Base-by-base conservation (phyloP, 2,888 invertebrate species). In the Plusia festucae region DNA sequence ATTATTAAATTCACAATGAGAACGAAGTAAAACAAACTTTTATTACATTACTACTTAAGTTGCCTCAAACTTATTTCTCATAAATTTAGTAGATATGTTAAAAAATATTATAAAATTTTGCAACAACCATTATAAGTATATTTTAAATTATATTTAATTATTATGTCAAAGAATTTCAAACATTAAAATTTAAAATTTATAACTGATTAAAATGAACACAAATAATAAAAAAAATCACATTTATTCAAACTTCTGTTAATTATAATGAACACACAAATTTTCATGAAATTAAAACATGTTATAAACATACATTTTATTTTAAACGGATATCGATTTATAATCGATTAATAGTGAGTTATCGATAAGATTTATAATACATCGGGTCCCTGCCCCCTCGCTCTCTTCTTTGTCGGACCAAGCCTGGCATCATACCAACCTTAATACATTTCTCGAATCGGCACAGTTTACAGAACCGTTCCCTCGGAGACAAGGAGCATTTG, bases 371-470 rank as follows among this genome's bases (percentile, higher is more conserved):
- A 5, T 22, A 20, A 53, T 76, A 76, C 9, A 76, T 53, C 6
- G 54, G 8, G 3, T 59, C 52, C 34, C 78, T 59, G 0, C 80
- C 81, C 0, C 75, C 75, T 6, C 78, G 34, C n/a, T 74, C 65
- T 54, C 67, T 76, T 24, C 27, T 65, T 0, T 20, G 18, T 32
- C 82, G 70, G 0, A 88, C 83, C 32, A 87, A 51, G 0, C 62
- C 60, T 0, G 81, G 78, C 27, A 72, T 49, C 90, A 90, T 90
- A 1, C 90, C 90, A 6, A 66, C 82, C 9, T 54, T 8, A 13
- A 90, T 57, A 54, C 90, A 90, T 64, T 82, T 87, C 1, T 81
- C 52, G 54, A 81, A 90, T 53, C 90, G 75, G 61, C 90, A 90
- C 44, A 60, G 81, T 22, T 82, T 77, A 46, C 88, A 88, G 11